Percentiles rank a stretch among this genome's conserved stretches.
Evolutionary conservation across 2,113 vertebrate genomes (phyloP).

Genomic region (Silurus meridionalis): DNA sequence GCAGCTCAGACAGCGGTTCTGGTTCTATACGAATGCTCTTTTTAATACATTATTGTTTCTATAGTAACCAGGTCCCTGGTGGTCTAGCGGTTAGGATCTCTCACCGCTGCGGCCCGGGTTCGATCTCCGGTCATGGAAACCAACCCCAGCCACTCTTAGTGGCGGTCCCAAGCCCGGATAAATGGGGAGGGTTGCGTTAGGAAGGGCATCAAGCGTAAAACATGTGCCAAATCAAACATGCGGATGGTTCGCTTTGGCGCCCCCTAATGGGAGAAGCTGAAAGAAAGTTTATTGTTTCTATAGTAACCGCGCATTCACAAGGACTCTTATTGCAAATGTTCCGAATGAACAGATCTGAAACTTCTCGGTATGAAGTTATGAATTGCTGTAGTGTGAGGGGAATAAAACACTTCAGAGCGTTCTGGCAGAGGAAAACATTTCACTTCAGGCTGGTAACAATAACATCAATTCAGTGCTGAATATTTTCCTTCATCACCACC

Average conservation of each 20-base stretch:
- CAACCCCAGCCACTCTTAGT: too few species aligned
- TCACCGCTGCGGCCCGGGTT: too few species aligned
- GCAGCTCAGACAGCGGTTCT: background rate
- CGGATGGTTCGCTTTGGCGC: too few species aligned
- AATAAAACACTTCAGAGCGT: background rate
- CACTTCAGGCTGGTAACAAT: background rate
- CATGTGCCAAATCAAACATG: too few species aligned
- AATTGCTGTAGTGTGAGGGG: background rate
- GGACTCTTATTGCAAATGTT: background rate
- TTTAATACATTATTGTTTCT: background rate
- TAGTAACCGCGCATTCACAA: background rate
- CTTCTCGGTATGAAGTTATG: background rate
- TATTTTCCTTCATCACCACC: background rate
- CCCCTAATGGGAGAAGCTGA: too few species aligned
- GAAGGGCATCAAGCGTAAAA: too few species aligned
- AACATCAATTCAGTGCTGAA: background rate
- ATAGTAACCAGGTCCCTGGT: background rate
- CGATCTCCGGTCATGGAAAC: too few species aligned
- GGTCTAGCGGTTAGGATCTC: too few species aligned
- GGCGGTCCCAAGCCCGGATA: too few species aligned
- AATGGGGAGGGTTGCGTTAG: too few species aligned
- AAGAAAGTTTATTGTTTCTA: background rate
- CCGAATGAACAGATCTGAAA: background rate
- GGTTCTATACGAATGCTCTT: background rate
- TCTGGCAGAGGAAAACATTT: background rate